These are phyloP conservation scores for Syndactyla subalaris DNA, from an alignment of 2,797 vertebrate species.

Conservation along the genomic window DNA sequence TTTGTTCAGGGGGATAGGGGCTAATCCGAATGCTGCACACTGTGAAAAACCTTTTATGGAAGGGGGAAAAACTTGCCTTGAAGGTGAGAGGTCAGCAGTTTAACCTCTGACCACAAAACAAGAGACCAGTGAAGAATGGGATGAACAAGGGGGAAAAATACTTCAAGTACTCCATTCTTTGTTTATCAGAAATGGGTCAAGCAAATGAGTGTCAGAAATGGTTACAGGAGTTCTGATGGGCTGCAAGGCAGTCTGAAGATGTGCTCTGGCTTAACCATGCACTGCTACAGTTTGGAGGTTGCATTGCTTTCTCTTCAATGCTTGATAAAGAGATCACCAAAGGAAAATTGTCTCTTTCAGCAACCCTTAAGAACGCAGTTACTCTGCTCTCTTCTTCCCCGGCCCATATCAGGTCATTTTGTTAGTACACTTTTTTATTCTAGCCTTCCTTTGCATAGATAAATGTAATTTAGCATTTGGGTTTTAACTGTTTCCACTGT, in stretches of 20 bases:
- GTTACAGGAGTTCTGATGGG: constrained; percentile 50
- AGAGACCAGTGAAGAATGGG: constrained; percentile 79
- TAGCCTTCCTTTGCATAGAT: neutral
- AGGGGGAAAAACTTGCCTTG: constrained; percentile 81
- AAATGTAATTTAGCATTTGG: neutral
- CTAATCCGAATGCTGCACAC: constrained; percentile 90
- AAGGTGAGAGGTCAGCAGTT: constrained; percentile 96
- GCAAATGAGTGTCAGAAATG: constrained; percentile 66
- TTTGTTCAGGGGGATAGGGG: constrained; percentile 88
- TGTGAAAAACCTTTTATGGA: constrained; percentile 77
- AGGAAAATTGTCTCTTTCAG: neutral
- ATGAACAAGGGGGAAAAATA: constrained; percentile 82
- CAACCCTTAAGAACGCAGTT: neutral
- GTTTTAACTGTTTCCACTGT: neutral
- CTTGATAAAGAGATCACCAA: neutral
- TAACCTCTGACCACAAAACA: constrained; percentile 92
- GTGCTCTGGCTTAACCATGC: neutral
- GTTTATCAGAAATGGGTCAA: constrained; percentile 71
- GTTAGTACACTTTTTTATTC: neutral
- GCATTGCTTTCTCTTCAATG: neutral
- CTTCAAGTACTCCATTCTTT: constrained; percentile 74
- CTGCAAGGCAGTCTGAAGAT: constrained; percentile 9
- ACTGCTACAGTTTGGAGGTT: neutral
- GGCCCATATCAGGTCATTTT: neutral
- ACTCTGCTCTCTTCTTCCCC: neutral